A percentile compares a stretch with the other conserved stretches of the same genome.
These are phyloP conservation scores for Nyctibius bracteatus DNA, from an alignment of 2,113 vertebrate species.

Conservation along the genomic window DNA sequence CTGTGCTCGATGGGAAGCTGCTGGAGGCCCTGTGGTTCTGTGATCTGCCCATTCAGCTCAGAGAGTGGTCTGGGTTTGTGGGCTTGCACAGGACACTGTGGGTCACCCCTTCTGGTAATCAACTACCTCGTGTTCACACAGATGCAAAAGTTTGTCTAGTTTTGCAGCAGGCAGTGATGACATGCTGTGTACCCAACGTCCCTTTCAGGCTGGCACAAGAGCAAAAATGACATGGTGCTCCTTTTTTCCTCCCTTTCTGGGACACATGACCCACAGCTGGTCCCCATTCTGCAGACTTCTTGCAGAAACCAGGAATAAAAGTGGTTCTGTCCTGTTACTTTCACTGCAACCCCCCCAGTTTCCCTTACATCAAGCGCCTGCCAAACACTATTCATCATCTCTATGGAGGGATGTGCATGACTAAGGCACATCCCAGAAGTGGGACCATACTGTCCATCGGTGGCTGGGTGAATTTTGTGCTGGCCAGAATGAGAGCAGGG, in stretches of 20 bases:
- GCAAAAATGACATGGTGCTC: neutral
- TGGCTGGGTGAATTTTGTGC: neutral
- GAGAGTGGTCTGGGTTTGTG: neutral
- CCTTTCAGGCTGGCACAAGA: neutral
- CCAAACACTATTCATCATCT: neutral
- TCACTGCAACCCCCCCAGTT: neutral
- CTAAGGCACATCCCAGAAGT: neutral
- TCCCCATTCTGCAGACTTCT: neutral
- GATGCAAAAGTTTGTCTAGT: neutral
- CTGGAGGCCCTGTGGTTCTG: neutral
- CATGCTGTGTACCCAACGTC: neutral
- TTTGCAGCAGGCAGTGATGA: neutral
- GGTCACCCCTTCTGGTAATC: neutral
- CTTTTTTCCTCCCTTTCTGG: neutral
- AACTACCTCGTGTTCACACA: fast-evolving
- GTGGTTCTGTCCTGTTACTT: neutral
- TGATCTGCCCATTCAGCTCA: neutral
- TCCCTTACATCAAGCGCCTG: neutral
- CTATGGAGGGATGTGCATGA: neutral
- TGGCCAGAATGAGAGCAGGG: neutral
- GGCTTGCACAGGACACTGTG: neutral
- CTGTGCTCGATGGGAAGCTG: neutral
- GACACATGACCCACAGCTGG: neutral
- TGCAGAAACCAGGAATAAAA: neutral
- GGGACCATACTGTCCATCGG: no score